phyloP scores from a whole-genome alignment of 2,888 invertebrate genomes.

The Tenthredo livida region DNA sequence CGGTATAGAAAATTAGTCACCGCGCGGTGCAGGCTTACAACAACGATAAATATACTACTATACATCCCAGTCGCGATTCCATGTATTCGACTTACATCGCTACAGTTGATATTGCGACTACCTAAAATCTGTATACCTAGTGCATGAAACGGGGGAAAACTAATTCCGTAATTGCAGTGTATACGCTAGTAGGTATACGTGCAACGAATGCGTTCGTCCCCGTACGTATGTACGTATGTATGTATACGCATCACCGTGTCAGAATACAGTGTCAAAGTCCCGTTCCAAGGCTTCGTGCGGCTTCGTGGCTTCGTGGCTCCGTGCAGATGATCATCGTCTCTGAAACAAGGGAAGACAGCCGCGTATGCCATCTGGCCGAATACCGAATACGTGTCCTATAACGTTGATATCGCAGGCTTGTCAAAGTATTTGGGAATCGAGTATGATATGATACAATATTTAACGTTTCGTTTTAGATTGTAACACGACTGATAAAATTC shows the following conservation, averaged over 20 bases:
- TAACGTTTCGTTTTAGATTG: too few relatives aligned
- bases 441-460: too few relatives aligned
- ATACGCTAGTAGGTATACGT: not conserved
- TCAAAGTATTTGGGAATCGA: too few relatives aligned
- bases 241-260: not conserved
- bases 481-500: too few relatives aligned
- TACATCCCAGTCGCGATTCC: too few relatives aligned
- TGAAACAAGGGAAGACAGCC: not conserved
- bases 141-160: not conserved
- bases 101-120: not conserved
- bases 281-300: not conserved
- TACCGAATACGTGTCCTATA: too few relatives aligned
- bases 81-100: too few relatives aligned
- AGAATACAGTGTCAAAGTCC: slow-evolving; percentile 34
- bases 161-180: not conserved
- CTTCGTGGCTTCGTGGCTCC: not conserved
- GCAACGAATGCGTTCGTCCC: not conserved
- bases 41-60: not conserved
- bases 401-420: too few relatives aligned
- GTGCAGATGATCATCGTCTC: not conserved
- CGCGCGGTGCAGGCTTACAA: not conserved
- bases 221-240: not conserved
- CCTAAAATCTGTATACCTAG: not conserved
- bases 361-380: not conserved
- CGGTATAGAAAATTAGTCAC: slow-evolving; percentile 10